Conservation (phyloP, 2,888 invertebrate genomes). For the Megalurothrips usitatus region DNA sequence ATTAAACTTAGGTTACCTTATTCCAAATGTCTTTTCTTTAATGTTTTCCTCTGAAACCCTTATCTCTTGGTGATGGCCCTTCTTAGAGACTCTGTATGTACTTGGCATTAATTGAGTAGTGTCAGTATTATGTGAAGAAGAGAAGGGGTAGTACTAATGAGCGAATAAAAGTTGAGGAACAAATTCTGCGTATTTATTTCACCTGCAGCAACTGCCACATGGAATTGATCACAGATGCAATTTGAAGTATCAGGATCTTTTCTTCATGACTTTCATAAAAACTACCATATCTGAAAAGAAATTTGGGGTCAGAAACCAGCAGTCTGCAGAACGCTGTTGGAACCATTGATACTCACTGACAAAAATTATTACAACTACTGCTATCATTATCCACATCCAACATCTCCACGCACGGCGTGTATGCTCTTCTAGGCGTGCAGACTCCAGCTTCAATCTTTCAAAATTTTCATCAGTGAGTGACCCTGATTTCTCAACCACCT, state of each 20-base stretch:
- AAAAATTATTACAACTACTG: constrained; percentile 78
- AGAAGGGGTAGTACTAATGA: background rate
- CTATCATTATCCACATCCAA: constrained; percentile 91
- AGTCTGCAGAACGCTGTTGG: background rate
- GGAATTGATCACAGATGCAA: too few relatives aligned
- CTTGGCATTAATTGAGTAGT: background rate
- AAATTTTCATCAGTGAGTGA: constrained; percentile 75
- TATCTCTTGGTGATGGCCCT: constrained; percentile 4
- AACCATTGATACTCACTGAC: constrained; percentile 61
- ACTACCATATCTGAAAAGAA: constrained; percentile 73
- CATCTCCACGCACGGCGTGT: constrained; percentile 86
- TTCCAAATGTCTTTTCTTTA: background rate
- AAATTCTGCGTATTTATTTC: background rate
- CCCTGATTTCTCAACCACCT: constrained; percentile 71
- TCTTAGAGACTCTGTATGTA: constrained; percentile 10
- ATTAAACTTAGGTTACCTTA: constrained; percentile 25
- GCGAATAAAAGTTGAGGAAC: background rate
- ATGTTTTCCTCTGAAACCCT: background rate
- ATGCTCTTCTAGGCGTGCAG: constrained; percentile 76
- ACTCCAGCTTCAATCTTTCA: constrained; percentile 70
- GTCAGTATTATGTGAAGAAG: constrained; percentile 5
- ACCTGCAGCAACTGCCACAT: background rate
- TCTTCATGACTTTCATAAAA: constrained; percentile 87
- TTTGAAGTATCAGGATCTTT: constrained; percentile 38
- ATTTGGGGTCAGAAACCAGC: constrained; percentile 35